These are phyloP conservation scores for Muscicapa striata DNA, from an alignment of 2,797 vertebrate genomes.

Conservation along the genomic window DNA sequence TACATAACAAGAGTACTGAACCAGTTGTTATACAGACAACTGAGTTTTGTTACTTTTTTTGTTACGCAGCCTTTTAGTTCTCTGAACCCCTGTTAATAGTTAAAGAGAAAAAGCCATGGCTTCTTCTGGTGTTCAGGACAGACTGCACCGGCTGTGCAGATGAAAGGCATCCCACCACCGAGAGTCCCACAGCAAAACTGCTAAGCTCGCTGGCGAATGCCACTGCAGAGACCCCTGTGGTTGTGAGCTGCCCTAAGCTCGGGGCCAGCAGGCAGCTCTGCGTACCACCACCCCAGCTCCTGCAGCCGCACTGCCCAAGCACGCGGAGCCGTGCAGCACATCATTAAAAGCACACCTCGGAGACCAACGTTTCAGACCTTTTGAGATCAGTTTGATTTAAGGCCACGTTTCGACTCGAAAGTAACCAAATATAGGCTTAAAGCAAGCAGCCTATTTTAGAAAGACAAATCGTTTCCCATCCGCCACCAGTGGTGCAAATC, in stretches of 20 bases:
- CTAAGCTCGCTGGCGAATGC: neutral
- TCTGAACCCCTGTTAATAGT: neutral
- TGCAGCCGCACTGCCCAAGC: fast-evolving
- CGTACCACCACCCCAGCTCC: fast-evolving
- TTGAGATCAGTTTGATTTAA: neutral
- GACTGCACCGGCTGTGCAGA: neutral
- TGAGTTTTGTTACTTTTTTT: neutral
- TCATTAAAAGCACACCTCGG: fast-evolving
- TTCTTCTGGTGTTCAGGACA: neutral
- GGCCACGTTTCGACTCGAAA: neutral
- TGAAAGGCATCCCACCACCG: neutral
- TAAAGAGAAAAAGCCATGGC: neutral
- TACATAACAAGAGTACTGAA: neutral
- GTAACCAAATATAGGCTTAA: neutral
- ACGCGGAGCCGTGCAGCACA: neutral
- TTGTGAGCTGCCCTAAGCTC: fast-evolving
- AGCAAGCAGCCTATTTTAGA: neutral
- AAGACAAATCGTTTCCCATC: neutral
- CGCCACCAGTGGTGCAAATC: fast-evolving
- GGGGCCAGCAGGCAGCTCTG: neutral
- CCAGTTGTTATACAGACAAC: fast-evolving
- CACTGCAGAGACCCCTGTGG: fast-evolving
- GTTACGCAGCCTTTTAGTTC: neutral
- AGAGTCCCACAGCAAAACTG: neutral
- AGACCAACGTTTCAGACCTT: fast-evolving